Evolutionary conservation across 2,113 vertebrate species (phyloP).

Genomic region (Xyliphius kryptos): DNA sequence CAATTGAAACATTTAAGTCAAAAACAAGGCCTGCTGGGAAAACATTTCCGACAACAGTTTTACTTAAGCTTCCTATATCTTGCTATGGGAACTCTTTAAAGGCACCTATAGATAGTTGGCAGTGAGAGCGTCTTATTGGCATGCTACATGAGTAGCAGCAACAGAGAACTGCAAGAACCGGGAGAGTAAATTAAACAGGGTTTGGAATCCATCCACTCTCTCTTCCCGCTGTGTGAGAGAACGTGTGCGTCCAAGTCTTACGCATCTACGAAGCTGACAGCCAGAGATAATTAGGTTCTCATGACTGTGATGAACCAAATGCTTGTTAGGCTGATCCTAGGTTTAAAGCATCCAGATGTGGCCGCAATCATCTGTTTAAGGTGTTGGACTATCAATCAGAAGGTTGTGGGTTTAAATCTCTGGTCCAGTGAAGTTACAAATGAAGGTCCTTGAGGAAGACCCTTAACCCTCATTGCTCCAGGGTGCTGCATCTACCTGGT

Average conservation of each 20-base stretch:
- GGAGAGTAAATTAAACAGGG: slow-evolving; percentile 35
- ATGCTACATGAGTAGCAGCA: slow-evolving; percentile 21
- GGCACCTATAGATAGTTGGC: slow-evolving; percentile 5
- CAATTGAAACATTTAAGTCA: too few relatives aligned
- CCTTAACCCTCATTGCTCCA: too few relatives aligned
- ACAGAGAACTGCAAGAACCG: slow-evolving; percentile 18
- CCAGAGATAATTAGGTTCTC: slow-evolving; percentile 27
- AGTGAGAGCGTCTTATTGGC: slow-evolving; percentile 24
- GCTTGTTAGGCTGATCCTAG: slow-evolving; percentile 30
- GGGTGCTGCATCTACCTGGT: too few relatives aligned
- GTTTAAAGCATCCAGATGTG: slow-evolving; percentile 29
- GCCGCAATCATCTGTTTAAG: background rate
- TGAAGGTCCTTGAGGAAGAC: too few relatives aligned
- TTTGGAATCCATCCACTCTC: slow-evolving; percentile 38
- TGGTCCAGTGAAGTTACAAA: too few relatives aligned
- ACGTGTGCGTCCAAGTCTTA: slow-evolving; percentile 19
- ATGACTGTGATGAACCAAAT: slow-evolving; percentile 29
- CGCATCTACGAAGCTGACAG: slow-evolving; percentile 13
- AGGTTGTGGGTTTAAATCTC: too few relatives aligned
- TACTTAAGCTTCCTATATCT: slow-evolving; percentile 9
- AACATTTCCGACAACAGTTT: background rate
- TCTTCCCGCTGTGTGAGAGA: slow-evolving; percentile 20
- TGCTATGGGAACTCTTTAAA: slow-evolving; percentile 12
- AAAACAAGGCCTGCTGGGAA: too few relatives aligned
- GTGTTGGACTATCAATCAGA: too few relatives aligned